Conservation (phyloP, 2,888 invertebrate species). For the Eretmocerus hayati region DNA sequence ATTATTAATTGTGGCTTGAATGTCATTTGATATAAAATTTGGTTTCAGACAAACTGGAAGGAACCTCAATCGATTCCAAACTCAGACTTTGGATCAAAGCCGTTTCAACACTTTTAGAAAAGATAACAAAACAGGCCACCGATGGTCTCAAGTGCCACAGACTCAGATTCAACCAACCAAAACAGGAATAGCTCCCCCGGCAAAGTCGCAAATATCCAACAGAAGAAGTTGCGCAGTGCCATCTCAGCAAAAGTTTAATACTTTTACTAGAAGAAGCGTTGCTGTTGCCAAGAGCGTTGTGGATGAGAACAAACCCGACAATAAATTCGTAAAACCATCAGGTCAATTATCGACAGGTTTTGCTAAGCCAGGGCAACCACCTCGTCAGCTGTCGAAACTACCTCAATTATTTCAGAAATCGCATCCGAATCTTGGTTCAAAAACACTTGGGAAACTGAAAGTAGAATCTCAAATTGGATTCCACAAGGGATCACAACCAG, state of each 20-base stretch:
- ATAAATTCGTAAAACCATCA: slow-evolving; percentile 17
- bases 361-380: slow-evolving; percentile 27
- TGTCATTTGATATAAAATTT: not conserved
- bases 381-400: slow-evolving; percentile 33
- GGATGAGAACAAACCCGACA: slow-evolving; percentile 3
- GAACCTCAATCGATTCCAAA: no score
- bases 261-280: slow-evolving; percentile 32
- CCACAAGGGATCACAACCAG: slow-evolving; percentile 33
- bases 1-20: not conserved
- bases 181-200: not conserved
- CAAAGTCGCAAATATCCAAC: not conserved
- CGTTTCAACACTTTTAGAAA: slow-evolving; percentile 35
- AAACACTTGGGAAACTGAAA: slow-evolving; percentile 20
- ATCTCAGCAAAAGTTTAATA: slow-evolving; percentile 29
- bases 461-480: slow-evolving; percentile 27
- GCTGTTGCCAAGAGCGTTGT: not conserved
- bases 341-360: slow-evolving; percentile 24
- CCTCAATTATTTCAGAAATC: slow-evolving; percentile 42
- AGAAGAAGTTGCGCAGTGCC: slow-evolving; percentile 11
- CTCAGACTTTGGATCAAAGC: slow-evolving; percentile 16
- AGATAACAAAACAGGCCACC: slow-evolving; percentile 18
- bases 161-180: not conserved
- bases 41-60: not conserved
- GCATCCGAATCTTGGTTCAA: slow-evolving; percentile 42
- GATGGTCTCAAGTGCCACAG: slow-evolving; percentile 4